Percentiles rank a stretch among this genome's conserved stretches.
Conservation (phyloP, 1,140 invertebrate species). For the Ips typographus region DNA sequence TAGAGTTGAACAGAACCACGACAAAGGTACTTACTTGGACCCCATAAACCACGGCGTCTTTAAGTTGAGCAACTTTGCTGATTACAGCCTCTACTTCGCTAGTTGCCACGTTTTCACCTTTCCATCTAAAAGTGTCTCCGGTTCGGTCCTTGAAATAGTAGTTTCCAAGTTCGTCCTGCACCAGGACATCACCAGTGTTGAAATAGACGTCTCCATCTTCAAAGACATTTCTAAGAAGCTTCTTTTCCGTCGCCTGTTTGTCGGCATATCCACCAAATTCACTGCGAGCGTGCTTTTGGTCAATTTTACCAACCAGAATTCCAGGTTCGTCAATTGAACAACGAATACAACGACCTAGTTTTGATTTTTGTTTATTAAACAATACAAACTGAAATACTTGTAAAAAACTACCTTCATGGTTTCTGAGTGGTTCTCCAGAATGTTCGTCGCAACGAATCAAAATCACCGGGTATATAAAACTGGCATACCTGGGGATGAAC, state of each 20-base stretch:
- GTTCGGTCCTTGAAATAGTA: slow-evolving; percentile 95
- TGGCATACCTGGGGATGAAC: slow-evolving; percentile 76
- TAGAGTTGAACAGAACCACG: background rate
- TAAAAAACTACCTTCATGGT: slow-evolving; percentile 60
- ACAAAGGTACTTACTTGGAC: slow-evolving; percentile 68
- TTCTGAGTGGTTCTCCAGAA: slow-evolving; percentile 76
- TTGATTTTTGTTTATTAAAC: background rate
- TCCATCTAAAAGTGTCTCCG: slow-evolving; percentile 93
- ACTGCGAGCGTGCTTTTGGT: slow-evolving; percentile 66
- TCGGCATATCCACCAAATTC: slow-evolving; percentile 86
- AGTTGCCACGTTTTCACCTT: slow-evolving; percentile 96
- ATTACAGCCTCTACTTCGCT: slow-evolving; percentile 94
- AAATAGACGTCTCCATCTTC: slow-evolving; percentile 85
- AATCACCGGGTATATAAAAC: slow-evolving; percentile 67
- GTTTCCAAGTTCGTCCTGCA: slow-evolving; percentile 89
- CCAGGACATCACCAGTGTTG: slow-evolving; percentile 89
- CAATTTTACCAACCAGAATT: slow-evolving; percentile 78
- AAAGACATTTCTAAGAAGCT: slow-evolving; percentile 86
- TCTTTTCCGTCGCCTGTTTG: slow-evolving; percentile 86
- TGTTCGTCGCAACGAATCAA: slow-evolving; percentile 80
- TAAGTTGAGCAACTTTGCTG: slow-evolving; percentile 73
- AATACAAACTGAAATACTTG: background rate
- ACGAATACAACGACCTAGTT: slow-evolving; percentile 63
- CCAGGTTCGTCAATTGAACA: slow-evolving; percentile 75
- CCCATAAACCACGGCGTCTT: slow-evolving; percentile 80